A percentile compares a stretch with the other conserved stretches of the same genome.
These are phyloP conservation scores for Sturnira hondurensis DNA, from an alignment of 2,113 vertebrate species.

Conservation along the genomic window DNA sequence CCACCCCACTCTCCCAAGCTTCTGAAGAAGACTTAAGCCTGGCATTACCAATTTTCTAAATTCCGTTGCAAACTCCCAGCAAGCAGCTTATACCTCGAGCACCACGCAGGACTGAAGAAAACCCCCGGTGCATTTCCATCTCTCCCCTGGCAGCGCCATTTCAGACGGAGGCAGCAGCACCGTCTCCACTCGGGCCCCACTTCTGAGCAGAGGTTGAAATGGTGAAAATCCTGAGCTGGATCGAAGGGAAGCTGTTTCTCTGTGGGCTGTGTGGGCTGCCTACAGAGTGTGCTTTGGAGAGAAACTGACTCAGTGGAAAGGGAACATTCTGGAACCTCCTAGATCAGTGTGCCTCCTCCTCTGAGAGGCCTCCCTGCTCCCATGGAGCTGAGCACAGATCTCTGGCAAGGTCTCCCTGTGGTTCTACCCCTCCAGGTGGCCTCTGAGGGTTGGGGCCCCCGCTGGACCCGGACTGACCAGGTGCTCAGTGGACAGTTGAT, in stretches of 20 bases:
- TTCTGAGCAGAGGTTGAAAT: not conserved
- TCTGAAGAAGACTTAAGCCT: not conserved
- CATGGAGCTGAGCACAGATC: too few species aligned
- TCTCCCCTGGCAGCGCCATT: not conserved
- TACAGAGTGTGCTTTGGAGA: not conserved
- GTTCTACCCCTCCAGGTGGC: not conserved
- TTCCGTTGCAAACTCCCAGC: not conserved
- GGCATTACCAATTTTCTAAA: not conserved
- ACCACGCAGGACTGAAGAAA: not conserved
- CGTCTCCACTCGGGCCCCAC: not conserved
- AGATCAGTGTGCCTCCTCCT: not conserved
- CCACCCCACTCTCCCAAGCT: not conserved
- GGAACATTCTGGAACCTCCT: slow-evolving; percentile 7
- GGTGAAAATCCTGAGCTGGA: not conserved
- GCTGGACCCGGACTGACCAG: rapidly evolving
- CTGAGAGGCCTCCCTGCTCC: not conserved
- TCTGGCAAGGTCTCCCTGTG: rapidly evolving
- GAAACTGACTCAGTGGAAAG: not conserved
- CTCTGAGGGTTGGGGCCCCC: not conserved
- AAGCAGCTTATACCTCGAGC: not conserved
- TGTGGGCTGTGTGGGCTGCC: not conserved
- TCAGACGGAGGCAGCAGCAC: not conserved
- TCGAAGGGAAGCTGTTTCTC: not conserved
- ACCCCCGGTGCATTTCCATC: not conserved
- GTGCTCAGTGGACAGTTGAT: not conserved